Base-by-base conservation (phyloP, 2,797 vertebrate genomes). In the Chelon auratus region DNA sequence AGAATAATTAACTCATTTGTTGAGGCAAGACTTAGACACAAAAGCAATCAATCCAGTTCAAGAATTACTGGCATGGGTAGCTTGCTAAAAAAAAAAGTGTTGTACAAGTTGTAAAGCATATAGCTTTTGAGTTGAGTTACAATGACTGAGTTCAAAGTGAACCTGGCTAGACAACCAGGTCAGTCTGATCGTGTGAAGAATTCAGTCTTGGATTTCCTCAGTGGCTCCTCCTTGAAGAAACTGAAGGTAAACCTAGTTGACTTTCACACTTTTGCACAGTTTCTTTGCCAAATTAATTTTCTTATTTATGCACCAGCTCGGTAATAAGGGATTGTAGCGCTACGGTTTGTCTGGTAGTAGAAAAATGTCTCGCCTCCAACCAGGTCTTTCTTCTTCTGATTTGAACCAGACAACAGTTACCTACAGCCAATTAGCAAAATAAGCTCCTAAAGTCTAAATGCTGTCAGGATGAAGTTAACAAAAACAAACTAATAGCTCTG, bases 401-500 rank as follows among this genome's bases (percentile, higher is more conserved):
- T 54, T 71, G 13, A 63, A 43, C 9, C 15, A 9, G 18, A 20
- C 20, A 36, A 68, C 24, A 66, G 61, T 54, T 62, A 73, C 40
- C 40, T 62, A n/a, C 12, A 52, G 39, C 60, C 68, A 71, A 72
- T 72, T 75, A 72, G 24, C 40, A 62, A 59, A 55, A 55, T n/a
- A 17, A 67, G 57, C 37, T 61, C 7, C 50, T 47, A 9, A 47
- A 5, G 36, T 69, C 54, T 24, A 78, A 59, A 42, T 52, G 45
- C 65, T 65, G 52, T 80, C 74, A 76, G 36, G 24, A 61, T 18
- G 45, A 68, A 48, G 62, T 26, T 50, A 68, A 76, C 36, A 68
- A 62, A 68, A 69, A 18, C 64, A 24, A 72, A 67, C 64, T 58
- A n/a, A 65, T 68, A 26, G n/a, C 37, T 26, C 37, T 18, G 2